A percentile compares a stretch with the other conserved stretches of the same genome.
phyloP scores from a whole-genome alignment of 2,888 invertebrate genomes.

The Mesochorus sp. region DNA sequence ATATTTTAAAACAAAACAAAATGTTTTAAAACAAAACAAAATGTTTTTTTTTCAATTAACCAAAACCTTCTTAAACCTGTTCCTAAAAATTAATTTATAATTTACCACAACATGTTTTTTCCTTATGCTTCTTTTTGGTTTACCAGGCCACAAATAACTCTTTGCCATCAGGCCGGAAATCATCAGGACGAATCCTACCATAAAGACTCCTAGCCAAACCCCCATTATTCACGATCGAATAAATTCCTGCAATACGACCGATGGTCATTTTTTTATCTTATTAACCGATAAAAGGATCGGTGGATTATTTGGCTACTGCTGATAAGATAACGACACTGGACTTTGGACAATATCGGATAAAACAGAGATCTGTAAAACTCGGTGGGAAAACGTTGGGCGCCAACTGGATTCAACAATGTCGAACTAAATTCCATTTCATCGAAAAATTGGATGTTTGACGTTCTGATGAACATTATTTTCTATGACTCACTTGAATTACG shows the following conservation, averaged over 20 bases:
- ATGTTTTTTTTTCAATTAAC: too few species aligned
- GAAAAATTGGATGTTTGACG: neutral
- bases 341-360: neutral
- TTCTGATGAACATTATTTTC: neutral
- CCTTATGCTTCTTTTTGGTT: conserved; percentile 46
- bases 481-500: neutral
- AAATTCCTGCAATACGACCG: conserved; percentile 14
- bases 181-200: conserved; percentile 50
- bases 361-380: conserved; percentile 12
- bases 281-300: neutral
- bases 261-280: neutral
- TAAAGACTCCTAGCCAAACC: conserved; percentile 39
- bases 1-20: too few species aligned
- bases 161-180: conserved; percentile 46
- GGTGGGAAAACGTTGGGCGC: neutral
- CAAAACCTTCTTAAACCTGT: too few species aligned
- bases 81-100: conserved; percentile 4
- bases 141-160: conserved; percentile 43
- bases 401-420: neutral
- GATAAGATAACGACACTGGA: conserved; percentile 2
- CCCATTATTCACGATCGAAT: conserved; percentile 40
- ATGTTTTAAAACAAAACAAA: too few species aligned
- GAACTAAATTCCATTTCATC: conserved; percentile 1
- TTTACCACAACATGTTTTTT: conserved; percentile 70
- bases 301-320: neutral